These are phyloP conservation scores for Panopea generosa DNA, from an alignment of 2,888 invertebrate species.

Conservation along the genomic window DNA sequence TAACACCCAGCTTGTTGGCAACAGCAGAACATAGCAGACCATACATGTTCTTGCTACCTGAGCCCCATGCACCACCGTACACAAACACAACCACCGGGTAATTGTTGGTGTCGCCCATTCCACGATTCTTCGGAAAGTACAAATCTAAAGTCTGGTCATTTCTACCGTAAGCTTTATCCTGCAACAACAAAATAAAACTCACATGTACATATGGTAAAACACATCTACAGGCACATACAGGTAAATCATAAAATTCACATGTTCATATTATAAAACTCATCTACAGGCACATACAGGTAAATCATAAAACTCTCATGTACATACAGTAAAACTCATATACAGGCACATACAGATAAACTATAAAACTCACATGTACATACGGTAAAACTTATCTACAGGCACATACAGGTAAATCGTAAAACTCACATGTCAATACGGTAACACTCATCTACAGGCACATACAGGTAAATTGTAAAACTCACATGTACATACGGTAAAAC, in stretches of 20 bases:
- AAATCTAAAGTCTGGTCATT: constrained; percentile 79
- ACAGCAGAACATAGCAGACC: constrained; percentile 79
- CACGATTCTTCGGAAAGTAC: constrained; percentile 70
- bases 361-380: too few relatives aligned
- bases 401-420: too few relatives aligned
- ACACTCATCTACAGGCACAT: too few relatives aligned
- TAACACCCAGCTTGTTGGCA: constrained; percentile 73
- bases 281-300: too few relatives aligned
- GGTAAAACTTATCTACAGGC: too few relatives aligned
- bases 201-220: background rate
- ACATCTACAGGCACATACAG: background rate
- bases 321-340: too few relatives aligned
- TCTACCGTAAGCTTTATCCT: constrained; percentile 81
- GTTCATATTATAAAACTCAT: too few relatives aligned
- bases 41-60: constrained; percentile 82
- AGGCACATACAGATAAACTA: too few relatives aligned
- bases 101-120: constrained; percentile 16
- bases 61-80: constrained; percentile 83
- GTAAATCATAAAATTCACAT: background rate
- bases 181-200: constrained; percentile 4
- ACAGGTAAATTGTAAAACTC: too few relatives aligned
- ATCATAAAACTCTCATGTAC: too few relatives aligned
- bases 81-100: constrained; percentile 81
- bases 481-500: too few relatives aligned
- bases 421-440: too few relatives aligned